phyloP scores from a whole-genome alignment of 2,113 vertebrate genomes.

The Phylloscopus whistleri region DNA sequence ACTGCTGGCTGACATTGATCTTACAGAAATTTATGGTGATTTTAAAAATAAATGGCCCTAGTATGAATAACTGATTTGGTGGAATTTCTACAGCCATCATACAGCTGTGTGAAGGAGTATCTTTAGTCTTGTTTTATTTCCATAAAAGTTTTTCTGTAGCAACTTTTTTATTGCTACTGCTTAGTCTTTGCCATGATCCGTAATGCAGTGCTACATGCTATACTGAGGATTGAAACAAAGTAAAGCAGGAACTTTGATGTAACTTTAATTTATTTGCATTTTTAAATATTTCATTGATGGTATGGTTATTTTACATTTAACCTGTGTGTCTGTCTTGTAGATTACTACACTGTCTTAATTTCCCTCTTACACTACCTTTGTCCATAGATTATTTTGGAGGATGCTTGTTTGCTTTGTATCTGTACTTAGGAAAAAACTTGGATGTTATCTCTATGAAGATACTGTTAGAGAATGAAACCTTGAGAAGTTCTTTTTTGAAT shows the following conservation, averaged over 20 bases:
- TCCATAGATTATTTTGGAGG: conserved; percentile 28
- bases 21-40: background rate
- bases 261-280: conserved; percentile 78
- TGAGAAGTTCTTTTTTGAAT: conserved; percentile 44
- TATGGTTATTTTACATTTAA: conserved; percentile 60
- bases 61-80: background rate
- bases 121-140: conserved; percentile 7
- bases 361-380: conserved; percentile 23
- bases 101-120: background rate
- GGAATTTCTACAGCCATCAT: background rate
- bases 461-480: conserved; percentile 30
- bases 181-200: conserved; percentile 43
- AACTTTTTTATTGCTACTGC: conserved; percentile 47
- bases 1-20: background rate
- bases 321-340: conserved; percentile 42
- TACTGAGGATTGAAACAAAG: background rate
- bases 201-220: conserved; percentile 18
- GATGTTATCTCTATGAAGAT: conserved; percentile 67
- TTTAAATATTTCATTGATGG: conserved; percentile 51
- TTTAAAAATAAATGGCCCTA: background rate
- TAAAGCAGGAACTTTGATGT: conserved; percentile 56
- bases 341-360: conserved; percentile 12
- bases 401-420: conserved; percentile 57
- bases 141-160: background rate
- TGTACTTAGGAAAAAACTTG: conserved; percentile 63